Evolutionary conservation across 2,113 vertebrate genomes (phyloP).

Genomic region (Crotalus helleri): DNA sequence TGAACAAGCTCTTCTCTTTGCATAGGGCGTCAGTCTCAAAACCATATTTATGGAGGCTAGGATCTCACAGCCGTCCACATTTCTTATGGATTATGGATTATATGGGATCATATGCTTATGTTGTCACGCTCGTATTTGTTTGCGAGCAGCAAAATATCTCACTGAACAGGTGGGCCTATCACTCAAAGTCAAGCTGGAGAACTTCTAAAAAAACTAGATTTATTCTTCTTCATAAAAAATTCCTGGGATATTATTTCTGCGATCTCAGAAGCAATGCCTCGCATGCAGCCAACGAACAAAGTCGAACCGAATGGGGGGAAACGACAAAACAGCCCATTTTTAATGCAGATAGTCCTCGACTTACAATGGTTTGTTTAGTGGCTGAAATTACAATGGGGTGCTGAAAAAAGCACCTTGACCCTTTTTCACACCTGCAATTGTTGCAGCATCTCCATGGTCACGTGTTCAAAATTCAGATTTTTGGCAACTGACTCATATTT

Average conservation of each 20-base stretch:
- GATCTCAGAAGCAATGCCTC: background rate
- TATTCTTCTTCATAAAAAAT: rapidly evolving
- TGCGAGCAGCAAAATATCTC: background rate
- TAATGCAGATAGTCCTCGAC: background rate
- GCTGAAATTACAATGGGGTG: no score
- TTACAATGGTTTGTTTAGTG: no score
- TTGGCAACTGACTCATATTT: no score
- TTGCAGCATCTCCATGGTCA: no score
- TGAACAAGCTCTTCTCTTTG: background rate
- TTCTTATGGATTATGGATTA: background rate
- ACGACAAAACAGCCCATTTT: constrained; percentile 46
- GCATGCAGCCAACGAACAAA: background rate
- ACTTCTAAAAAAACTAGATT: background rate
- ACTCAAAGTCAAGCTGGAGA: background rate
- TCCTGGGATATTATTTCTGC: rapidly evolving
- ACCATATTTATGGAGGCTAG: background rate
- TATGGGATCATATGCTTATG: background rate
- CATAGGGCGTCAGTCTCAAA: background rate
- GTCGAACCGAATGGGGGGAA: constrained; percentile 6
- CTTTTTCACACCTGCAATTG: no score
- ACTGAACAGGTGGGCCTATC: background rate
- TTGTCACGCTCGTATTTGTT: background rate
- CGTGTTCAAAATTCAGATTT: no score
- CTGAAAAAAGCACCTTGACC: no score
- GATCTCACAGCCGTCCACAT: background rate